These are phyloP conservation scores for Rhingia rostrata DNA, from an alignment of 2,888 invertebrate species.

Conservation along the genomic window DNA sequence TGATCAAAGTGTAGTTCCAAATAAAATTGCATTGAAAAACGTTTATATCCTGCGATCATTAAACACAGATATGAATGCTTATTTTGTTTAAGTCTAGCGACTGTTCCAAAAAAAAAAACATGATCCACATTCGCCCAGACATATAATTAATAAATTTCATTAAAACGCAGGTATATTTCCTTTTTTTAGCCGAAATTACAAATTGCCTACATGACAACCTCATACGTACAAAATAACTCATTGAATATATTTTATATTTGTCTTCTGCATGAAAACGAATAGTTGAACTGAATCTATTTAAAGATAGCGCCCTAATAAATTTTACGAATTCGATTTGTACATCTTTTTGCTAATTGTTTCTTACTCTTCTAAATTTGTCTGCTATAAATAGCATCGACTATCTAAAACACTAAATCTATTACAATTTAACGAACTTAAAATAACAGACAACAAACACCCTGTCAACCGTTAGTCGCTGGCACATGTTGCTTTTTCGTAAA, in stretches of 20 bases:
- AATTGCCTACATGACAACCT: neutral
- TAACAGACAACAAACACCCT: constrained; percentile 12
- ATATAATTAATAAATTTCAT: no score
- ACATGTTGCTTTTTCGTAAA: constrained; percentile 9
- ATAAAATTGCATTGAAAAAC: no score
- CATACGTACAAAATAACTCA: neutral
- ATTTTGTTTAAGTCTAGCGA: no score
- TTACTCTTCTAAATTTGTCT: neutral
- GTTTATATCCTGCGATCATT: no score
- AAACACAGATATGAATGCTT: no score
- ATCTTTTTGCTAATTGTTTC: constrained; percentile 7
- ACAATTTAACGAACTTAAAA: constrained; percentile 14
- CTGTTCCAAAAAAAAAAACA: no score
- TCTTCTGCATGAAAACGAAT: constrained; percentile 1
- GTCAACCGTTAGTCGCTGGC: constrained; percentile 26
- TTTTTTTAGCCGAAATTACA: neutral
- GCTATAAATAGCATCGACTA: constrained; percentile 34
- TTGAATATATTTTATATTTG: neutral
- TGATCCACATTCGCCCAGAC: no score
- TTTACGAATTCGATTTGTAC: constrained; percentile 24
- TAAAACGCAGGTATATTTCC: neutral
- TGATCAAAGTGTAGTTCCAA: no score
- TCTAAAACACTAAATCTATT: neutral
- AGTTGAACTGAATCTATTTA: constrained; percentile 30
- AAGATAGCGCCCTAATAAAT: constrained; percentile 48